A percentile compares a stretch with the other conserved stretches of the same genome.
phyloP scores from a whole-genome alignment of 2,113 vertebrate species.

The Onychorhynchus coronatus region DNA sequence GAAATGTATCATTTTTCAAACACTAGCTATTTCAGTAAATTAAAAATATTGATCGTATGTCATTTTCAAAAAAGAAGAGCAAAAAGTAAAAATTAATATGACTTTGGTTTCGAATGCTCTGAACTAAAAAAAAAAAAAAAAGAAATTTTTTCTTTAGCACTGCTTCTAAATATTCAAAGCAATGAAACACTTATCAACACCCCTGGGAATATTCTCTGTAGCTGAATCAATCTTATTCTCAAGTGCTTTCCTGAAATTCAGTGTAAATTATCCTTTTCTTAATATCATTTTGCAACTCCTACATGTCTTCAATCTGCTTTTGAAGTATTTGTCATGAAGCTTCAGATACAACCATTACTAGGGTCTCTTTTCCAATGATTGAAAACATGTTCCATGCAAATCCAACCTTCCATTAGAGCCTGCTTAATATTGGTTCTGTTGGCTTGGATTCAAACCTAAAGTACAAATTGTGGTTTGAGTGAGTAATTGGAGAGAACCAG shows the following conservation, averaged over 20 bases:
- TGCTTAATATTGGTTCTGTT: background rate
- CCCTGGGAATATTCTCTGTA: background rate
- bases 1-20: background rate
- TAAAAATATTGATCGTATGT: background rate
- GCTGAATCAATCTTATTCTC: slow-evolving; percentile 2
- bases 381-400: background rate
- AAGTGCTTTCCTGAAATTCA: slow-evolving; percentile 8
- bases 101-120: background rate
- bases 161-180: background rate
- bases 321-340: slow-evolving; percentile 12
- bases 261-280: background rate
- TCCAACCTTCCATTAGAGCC: background rate
- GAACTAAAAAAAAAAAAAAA: background rate
- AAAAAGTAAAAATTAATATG: background rate
- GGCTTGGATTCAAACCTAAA: background rate
- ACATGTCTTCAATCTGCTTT: background rate
- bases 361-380: background rate
- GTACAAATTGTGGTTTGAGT: background rate
- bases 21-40: background rate
- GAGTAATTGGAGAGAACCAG: background rate
- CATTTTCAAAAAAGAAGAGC: background rate
- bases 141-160: background rate
- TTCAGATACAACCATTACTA: background rate
- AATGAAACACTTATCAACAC: background rate
- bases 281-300: background rate